Evolutionary conservation across 2,888 invertebrate genomes (phyloP), one percentile per base, ranked within the genome.

Genomic region (Psococerastis gibbosa): DNA sequence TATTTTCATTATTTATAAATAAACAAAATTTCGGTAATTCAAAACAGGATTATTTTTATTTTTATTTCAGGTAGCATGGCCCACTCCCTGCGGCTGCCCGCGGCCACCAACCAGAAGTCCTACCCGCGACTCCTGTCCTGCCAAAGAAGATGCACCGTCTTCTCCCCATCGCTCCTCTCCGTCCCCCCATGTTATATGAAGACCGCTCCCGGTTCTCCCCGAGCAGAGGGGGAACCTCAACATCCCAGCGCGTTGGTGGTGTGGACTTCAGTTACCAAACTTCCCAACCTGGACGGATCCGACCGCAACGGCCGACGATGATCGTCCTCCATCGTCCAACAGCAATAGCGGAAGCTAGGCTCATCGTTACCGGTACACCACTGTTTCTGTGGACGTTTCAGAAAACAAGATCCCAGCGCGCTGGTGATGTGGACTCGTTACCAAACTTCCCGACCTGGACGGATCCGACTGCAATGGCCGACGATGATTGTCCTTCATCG

Each of bases 161-260:
- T 42, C 48, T 2, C 35, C 32, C 27, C 23, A 45, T 22, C 11
- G 42, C 27, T 41, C 47, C 8, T 56, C 57, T 2, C 56, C 73
- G 47, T 56, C 60, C 2, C 57, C 55, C 43, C 80, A 79, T 59
- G 77, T 80, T 62, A 81, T 81, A 73, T 81, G 80, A 81, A 80
- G 77, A 70, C 80, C 80, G 66, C 78, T 80, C 58, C 75, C 80
- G 75, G 73, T 73, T 71, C 79, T 79, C 66, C 78, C 78, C 56
- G 75, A 76, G 57, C 47, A 59, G 3, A 57, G 59, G 64, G 75
- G 66, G 64, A 20, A 38, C 38, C 38, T 38, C 20, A 22, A 15
- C 38, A n/a, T 38, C 20, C 22, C 38, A 16, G 22, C 17, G 17
- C n/a, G 38, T 5, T 5, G 38, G 8, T 38, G 38, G 38, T 38